These are phyloP conservation scores for Meta bourneti DNA, from an alignment of 2,888 invertebrate genomes.

Conservation along the genomic window DNA sequence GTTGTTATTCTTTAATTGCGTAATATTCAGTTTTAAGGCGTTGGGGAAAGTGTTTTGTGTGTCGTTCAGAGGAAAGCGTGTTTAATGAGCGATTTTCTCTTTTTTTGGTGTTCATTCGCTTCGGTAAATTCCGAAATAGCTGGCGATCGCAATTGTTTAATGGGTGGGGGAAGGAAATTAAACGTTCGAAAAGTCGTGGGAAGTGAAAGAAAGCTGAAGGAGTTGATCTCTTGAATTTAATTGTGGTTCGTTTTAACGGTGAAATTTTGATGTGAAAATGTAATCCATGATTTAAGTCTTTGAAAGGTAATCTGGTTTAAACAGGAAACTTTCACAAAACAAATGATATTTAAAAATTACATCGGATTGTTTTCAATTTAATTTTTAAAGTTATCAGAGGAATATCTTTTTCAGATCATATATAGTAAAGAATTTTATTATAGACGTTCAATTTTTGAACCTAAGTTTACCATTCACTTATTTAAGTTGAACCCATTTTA, in stretches of 20 bases:
- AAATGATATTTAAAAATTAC: too few species aligned
- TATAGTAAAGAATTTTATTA: too few species aligned
- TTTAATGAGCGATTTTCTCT: neutral
- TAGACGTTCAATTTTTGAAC: too few species aligned
- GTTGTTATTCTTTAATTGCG: neutral
- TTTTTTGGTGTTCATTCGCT: neutral
- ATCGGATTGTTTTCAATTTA: too few species aligned
- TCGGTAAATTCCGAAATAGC: neutral
- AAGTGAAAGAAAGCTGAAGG: neutral
- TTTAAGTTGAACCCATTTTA: too few species aligned
- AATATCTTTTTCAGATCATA: too few species aligned
- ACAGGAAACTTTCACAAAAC: too few species aligned
- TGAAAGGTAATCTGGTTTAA: too few species aligned
- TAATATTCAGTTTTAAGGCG: neutral
- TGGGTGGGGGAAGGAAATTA: neutral
- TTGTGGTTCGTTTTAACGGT: neutral
- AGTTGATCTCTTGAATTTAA: neutral
- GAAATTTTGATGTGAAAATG: neutral
- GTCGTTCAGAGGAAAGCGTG: neutral
- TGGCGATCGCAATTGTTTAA: neutral
- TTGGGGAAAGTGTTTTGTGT: neutral
- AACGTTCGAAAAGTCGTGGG: neutral
- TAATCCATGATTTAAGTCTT: too few species aligned
- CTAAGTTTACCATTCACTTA: too few species aligned
- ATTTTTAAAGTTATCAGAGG: too few species aligned